These are phyloP conservation scores for Rachycentron canadum DNA, from an alignment of 2,797 vertebrate genomes.

Conservation along the genomic window DNA sequence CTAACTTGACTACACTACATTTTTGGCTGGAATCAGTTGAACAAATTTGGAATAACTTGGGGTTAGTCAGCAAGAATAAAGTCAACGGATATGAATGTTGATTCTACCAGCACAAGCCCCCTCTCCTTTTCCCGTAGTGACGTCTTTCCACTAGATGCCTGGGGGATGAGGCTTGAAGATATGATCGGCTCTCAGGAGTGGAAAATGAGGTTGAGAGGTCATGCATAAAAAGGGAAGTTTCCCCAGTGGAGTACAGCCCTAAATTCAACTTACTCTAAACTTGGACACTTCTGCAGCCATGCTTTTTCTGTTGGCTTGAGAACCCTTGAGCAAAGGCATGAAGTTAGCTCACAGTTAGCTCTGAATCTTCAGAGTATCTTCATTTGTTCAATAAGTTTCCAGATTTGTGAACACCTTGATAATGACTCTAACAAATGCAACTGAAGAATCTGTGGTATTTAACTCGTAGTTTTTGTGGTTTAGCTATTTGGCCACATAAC, in stretches of 20 bases:
- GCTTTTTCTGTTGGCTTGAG: constrained; percentile 84
- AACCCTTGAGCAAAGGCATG: constrained; percentile 51
- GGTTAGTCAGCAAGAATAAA: constrained; percentile 27
- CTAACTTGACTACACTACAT: constrained; percentile 1
- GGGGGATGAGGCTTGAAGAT: constrained; percentile 71
- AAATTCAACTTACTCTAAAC: constrained; percentile 82
- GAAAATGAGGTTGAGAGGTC: constrained; percentile 84
- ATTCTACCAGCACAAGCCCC: constrained; percentile 10
- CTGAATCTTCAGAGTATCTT: constrained; percentile 29
- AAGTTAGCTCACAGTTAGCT: constrained; percentile 64
- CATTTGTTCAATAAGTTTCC: constrained; percentile 16
- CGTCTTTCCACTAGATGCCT: constrained; percentile 52
- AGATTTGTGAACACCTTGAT: not conserved
- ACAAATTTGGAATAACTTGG: constrained; percentile 19
- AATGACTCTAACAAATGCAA: constrained; percentile 7
- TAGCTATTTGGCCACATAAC: constrained; percentile 6
- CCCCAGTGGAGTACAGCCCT: constrained; percentile 78
- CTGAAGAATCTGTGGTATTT: not conserved
- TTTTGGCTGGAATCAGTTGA: constrained; percentile 14
- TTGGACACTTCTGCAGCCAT: constrained; percentile 76
- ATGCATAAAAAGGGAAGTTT: constrained; percentile 78
- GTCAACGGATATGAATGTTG: constrained; percentile 10
- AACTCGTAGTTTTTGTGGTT: constrained; percentile 1
- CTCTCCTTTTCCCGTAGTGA: constrained; percentile 28
- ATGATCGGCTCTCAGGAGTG: constrained; percentile 81